Conservation (phyloP, 2,113 vertebrate species). For the Acanthochromis polyacanthus region DNA sequence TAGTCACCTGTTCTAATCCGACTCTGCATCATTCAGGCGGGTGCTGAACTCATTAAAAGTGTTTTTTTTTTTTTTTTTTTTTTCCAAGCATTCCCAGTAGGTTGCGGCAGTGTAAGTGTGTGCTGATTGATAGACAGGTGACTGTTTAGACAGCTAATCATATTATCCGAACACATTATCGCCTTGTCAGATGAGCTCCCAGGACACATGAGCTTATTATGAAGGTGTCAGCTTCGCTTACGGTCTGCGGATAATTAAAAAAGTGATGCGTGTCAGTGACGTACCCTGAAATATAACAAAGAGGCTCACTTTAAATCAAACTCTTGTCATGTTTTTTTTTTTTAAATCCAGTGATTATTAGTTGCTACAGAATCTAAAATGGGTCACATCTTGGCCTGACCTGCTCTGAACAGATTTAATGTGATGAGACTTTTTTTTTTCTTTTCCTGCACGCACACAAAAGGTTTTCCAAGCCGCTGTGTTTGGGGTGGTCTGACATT, state of each 20-base stretch:
- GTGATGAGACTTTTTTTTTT: background rate
- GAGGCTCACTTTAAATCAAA: conserved; percentile 8
- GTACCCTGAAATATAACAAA: conserved; percentile 1
- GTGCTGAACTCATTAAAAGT: background rate
- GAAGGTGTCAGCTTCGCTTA: conserved; percentile 70
- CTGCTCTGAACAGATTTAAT: background rate
- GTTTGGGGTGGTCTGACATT: conserved; percentile 32
- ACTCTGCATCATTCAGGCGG: background rate
- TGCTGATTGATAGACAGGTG: conserved; percentile 55
- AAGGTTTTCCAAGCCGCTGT: background rate
- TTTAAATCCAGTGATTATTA: background rate
- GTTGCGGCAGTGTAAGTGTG: conserved; percentile 17
- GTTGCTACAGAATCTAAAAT: background rate
- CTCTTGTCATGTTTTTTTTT: background rate
- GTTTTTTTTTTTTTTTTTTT: background rate
- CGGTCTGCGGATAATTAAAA: conserved; percentile 66
- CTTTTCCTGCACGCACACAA: background rate
- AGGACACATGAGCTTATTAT: conserved; percentile 63
- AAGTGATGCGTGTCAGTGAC: conserved; percentile 50
- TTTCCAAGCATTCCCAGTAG: background rate
- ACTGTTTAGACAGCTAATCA: conserved; percentile 63
- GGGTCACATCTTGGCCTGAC: conserved; percentile 9
- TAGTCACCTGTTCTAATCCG: background rate
- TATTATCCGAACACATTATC: conserved; percentile 55
- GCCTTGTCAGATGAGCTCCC: conserved; percentile 56